Conservation (phyloP, 2,797 vertebrate genomes). For the Leucoraja ocellata region DNA sequence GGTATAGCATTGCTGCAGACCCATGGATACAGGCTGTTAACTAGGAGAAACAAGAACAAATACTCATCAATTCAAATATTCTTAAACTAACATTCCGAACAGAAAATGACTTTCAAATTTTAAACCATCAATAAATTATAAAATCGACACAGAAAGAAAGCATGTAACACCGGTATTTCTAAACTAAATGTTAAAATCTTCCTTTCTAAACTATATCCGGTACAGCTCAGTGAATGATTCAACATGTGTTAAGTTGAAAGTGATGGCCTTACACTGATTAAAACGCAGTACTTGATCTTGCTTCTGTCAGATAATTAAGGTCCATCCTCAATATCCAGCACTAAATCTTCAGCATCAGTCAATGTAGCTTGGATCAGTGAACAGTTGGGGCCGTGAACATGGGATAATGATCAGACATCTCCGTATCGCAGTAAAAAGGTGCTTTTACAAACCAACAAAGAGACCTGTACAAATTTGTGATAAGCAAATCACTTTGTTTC, state of each 20-base stretch:
- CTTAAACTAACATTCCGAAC: not conserved
- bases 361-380: not conserved
- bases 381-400: not conserved
- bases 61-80: not conserved
- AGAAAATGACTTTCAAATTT: conserved; percentile 1
- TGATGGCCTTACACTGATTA: not conserved
- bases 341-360: not conserved
- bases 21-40: conserved; percentile 95
- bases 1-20: conserved; percentile 90
- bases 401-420: conserved; percentile 25
- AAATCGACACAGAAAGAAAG: not conserved
- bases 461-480: not conserved
- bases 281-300: not conserved
- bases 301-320: conserved; percentile 7
- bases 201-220: not conserved
- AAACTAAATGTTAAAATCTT: not conserved
- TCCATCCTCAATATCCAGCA: not conserved
- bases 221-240: not conserved
- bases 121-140: not conserved
- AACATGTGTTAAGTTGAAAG: not conserved
- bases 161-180: not conserved
- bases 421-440: not conserved
- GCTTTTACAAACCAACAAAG: not conserved
- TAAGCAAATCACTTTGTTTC: not conserved
- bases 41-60: conserved; percentile 57